phyloP scores from a whole-genome alignment of 2,113 vertebrate species.

The Acrocephalus kingi region DNA sequence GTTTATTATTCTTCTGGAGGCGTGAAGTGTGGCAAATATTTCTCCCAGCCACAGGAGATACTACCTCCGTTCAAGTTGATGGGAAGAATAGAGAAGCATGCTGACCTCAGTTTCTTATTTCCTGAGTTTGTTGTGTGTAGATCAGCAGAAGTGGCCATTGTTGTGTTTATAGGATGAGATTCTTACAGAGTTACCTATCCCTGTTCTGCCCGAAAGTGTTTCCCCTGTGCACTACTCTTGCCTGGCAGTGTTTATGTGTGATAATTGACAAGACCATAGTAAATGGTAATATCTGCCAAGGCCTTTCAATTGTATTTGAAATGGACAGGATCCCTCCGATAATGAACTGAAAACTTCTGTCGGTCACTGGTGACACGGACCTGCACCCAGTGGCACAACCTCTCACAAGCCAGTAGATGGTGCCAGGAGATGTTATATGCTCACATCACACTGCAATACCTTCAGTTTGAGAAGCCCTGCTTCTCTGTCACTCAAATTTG shows the following conservation, averaged over 20 bases:
- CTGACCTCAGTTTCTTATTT: not conserved
- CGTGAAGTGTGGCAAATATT: not conserved
- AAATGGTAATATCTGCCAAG: not conserved
- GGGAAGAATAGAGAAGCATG: not conserved
- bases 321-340: not conserved
- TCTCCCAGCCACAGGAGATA: not conserved
- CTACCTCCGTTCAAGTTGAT: not conserved
- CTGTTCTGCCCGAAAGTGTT: not conserved
- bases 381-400: not conserved
- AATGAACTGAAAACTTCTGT: not conserved
- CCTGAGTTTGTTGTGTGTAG: not conserved
- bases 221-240: not conserved
- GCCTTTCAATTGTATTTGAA: not conserved
- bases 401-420: slow-evolving; percentile 32
- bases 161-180: not conserved
- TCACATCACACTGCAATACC: not conserved
- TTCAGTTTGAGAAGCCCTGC: not conserved
- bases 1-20: not conserved
- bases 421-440: not conserved
- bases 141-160: not conserved
- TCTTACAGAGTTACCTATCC: accelerated
- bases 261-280: not conserved
- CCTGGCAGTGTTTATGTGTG: not conserved
- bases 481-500: not conserved
- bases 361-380: not conserved